These are phyloP conservation scores for Amblyraja radiata DNA, from an alignment of 2,797 vertebrate species.

Conservation along the genomic window DNA sequence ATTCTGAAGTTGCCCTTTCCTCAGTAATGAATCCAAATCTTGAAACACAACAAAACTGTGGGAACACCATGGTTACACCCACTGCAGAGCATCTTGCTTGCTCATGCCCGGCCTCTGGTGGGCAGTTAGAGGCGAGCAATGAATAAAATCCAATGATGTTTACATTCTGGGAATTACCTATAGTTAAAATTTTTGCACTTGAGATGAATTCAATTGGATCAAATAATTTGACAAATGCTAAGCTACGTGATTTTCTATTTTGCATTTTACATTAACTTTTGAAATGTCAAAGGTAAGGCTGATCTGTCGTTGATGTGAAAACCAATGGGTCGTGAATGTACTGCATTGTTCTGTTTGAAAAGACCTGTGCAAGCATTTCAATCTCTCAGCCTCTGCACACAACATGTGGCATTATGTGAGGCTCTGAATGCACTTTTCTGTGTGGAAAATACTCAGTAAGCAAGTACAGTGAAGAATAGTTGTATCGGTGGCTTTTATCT, in stretches of 20 bases:
- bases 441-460: constrained; percentile 13
- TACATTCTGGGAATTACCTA: not conserved
- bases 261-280: not conserved
- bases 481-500: constrained; percentile 11
- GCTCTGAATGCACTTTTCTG: not conserved
- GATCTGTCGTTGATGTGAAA: not conserved
- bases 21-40: not conserved
- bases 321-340: not conserved
- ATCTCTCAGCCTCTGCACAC: not conserved
- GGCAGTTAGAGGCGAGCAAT: not conserved
- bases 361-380: not conserved
- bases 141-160: not conserved
- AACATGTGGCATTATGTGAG: not conserved
- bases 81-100: not conserved
- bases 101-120: not conserved
- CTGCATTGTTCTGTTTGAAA: not conserved
- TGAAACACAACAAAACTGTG: not conserved
- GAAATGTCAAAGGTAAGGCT: not conserved
- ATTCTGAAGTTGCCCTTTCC: too few species aligned
- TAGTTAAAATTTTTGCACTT: not conserved
- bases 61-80: not conserved
- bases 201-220: not conserved
- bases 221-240: not conserved
- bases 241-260: not conserved
- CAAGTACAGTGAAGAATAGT: constrained; percentile 1